Percentiles rank a stretch among this genome's conserved stretches.
phyloP scores from a whole-genome alignment of 2,888 invertebrate species.

The Blastobasis lacticolella region DNA sequence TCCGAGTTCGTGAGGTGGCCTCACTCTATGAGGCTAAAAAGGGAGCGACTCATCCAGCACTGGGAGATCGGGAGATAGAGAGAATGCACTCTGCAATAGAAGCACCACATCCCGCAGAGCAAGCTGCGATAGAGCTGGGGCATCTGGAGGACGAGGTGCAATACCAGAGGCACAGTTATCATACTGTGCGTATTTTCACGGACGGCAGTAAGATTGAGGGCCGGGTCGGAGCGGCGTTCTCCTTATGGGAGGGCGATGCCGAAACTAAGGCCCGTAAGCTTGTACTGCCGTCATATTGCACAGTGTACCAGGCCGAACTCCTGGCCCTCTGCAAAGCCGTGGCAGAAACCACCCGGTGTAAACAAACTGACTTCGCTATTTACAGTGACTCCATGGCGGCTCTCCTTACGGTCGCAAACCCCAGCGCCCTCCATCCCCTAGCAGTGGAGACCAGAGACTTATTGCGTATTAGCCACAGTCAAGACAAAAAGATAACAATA shows the following conservation, averaged over 20 bases:
- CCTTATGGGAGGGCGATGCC: background rate
- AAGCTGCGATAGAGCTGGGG: background rate
- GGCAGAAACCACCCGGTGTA: background rate
- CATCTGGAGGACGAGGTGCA: background rate
- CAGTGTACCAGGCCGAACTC: constrained; percentile 12
- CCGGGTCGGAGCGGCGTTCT: constrained; percentile 3
- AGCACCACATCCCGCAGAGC: constrained; percentile 5
- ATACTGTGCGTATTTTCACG: background rate
- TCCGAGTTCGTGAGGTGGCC: constrained; percentile 2
- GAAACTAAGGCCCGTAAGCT: constrained; percentile 2
- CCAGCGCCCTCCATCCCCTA: constrained; percentile 6
- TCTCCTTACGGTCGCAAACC: constrained; percentile 3
- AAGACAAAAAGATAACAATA: background rate
- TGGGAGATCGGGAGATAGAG: constrained; percentile 4
- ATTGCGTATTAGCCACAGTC: background rate
- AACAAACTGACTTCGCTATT: background rate
- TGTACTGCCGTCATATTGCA: constrained; percentile 3
- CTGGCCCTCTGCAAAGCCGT: constrained; percentile 8
- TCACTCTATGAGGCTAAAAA: constrained; percentile 4
- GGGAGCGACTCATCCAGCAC: background rate
- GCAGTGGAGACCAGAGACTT: constrained; percentile 1
- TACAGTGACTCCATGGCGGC: constrained; percentile 11
- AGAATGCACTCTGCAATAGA: background rate
- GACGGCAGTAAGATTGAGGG: constrained; percentile 7
- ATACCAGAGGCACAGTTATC: background rate